Percentiles rank a stretch among this genome's conserved stretches.
phyloP scores from a whole-genome alignment of 2,888 invertebrate species.

The Sipha maydis region DNA sequence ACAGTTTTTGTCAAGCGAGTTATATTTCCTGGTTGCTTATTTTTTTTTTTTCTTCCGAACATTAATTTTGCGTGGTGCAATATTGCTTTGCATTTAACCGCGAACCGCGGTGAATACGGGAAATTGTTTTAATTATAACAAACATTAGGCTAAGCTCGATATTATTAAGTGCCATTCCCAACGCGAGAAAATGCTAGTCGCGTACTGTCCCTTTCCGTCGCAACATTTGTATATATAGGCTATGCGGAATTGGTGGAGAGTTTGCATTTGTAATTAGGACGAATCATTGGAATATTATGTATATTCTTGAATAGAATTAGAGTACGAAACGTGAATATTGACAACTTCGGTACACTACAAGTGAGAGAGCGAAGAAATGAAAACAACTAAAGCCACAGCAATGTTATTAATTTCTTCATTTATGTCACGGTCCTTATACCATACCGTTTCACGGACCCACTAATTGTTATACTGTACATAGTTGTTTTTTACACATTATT shows the following conservation, averaged over 20 bases:
- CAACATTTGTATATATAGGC: neutral
- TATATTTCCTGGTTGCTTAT: neutral
- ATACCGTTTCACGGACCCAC: neutral
- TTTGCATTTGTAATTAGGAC: slow-evolving; percentile 48
- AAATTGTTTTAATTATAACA: slow-evolving; percentile 60
- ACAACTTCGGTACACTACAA: neutral
- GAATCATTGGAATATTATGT: slow-evolving; percentile 5
- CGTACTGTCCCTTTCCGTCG: slow-evolving; percentile 27
- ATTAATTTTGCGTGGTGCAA: neutral
- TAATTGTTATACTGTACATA: neutral
- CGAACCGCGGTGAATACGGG: neutral
- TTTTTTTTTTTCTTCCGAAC: neutral
- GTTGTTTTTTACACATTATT: neutral
- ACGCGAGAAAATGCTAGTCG: slow-evolving; percentile 51
- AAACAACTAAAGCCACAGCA: neutral
- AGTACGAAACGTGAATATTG: neutral
- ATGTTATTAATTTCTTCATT: slow-evolving; percentile 8
- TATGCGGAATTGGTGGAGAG: neutral
- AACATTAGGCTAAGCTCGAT: slow-evolving; percentile 45
- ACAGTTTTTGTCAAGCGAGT: neutral
- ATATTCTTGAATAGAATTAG: slow-evolving; percentile 27
- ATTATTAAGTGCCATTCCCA: slow-evolving; percentile 48
- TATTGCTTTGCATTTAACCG: slow-evolving; percentile 26
- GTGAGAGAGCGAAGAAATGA: neutral
- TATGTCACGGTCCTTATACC: neutral